Conservation (phyloP, 2,113 vertebrate genomes). For the Callipepla squamata region DNA sequence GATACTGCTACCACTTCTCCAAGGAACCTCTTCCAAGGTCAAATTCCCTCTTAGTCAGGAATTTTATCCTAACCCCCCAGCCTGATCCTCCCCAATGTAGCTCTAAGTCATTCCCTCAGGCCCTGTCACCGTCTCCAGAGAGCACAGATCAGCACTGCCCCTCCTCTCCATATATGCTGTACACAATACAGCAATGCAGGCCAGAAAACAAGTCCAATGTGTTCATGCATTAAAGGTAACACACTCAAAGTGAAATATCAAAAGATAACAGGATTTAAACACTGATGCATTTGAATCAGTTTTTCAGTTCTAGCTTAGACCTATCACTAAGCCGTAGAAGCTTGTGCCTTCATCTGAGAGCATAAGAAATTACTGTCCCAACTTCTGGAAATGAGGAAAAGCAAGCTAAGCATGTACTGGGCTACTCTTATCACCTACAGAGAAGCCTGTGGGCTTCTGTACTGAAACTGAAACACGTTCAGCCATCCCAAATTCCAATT, state of each 20-base stretch:
- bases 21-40: no score
- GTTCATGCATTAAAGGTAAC: background rate
- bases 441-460: background rate
- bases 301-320: background rate
- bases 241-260: background rate
- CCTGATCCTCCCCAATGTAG: no score
- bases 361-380: background rate
- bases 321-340: background rate
- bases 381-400: background rate
- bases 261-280: background rate
- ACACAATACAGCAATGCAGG: background rate
- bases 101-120: no score
- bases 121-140: no score
- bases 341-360: background rate
- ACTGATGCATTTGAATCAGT: background rate
- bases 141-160: no score
- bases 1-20: no score
- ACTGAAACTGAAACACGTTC: background rate
- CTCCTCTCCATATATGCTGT: no score
- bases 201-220: background rate
- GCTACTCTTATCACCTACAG: background rate
- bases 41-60: no score
- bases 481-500: background rate
- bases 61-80: no score
- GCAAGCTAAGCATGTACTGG: background rate